Evolutionary conservation across 2,888 invertebrate genomes (phyloP).

Genomic region (Lepidochitona cinerea): DNA sequence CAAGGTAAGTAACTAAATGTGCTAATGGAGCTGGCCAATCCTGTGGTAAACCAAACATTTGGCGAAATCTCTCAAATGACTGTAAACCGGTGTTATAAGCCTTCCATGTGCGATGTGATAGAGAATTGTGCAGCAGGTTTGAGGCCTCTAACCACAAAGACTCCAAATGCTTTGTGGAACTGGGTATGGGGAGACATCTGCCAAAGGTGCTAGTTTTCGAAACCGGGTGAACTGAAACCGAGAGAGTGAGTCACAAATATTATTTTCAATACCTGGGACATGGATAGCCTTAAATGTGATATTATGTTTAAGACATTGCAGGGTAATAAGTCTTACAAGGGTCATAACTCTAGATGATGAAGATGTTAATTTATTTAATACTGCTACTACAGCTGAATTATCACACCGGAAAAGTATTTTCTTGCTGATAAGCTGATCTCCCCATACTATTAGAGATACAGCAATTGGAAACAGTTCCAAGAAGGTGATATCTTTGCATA

Average conservation of each 20-base stretch:
- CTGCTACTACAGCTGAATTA: neutral
- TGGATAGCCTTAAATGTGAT: neutral
- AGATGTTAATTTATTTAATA: neutral
- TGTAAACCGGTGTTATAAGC: neutral
- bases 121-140: neutral
- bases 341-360: neutral
- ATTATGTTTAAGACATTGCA: neutral
- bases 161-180: neutral
- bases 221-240: neutral
- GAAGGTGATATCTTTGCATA: conserved; percentile 2
- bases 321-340: neutral
- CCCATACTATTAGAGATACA: neutral
- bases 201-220: neutral
- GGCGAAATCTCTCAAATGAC: neutral
- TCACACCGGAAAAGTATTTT: conserved; percentile 1
- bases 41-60: neutral
- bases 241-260: neutral
- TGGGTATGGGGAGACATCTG: neutral
- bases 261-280: neutral
- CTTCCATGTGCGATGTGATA: neutral
- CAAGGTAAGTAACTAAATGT: neutral
- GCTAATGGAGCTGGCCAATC: neutral
- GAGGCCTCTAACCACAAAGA: neutral
- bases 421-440: neutral
- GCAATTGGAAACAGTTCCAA: neutral